A percentile compares a stretch with the other conserved stretches of the same genome.
Evolutionary conservation across 1,140 invertebrate genomes (phyloP).

Genomic region (Scaptomyza graminum): DNA sequence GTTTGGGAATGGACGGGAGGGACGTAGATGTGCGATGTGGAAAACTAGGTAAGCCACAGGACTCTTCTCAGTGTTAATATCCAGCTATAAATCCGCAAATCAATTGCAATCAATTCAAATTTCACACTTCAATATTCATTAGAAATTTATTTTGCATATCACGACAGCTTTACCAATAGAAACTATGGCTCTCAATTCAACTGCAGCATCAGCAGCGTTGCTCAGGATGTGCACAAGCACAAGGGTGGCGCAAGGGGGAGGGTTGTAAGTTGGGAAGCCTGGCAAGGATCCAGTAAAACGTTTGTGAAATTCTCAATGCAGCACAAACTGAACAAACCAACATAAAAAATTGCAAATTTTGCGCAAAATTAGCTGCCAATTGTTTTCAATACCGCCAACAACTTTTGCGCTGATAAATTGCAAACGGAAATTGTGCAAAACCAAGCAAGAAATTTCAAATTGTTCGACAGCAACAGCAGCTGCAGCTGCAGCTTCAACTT

Average conservation of each 20-base stretch:
- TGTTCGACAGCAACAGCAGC: slow-evolving; percentile 35
- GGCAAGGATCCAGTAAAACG: slow-evolving; percentile 46
- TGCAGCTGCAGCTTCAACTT: slow-evolving; percentile 6
- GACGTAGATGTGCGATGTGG: neutral
- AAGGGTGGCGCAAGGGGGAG: neutral
- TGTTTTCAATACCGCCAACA: slow-evolving; percentile 70
- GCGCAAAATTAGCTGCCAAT: slow-evolving; percentile 80
- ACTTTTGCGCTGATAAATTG: slow-evolving; percentile 73
- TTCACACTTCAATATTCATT: slow-evolving; percentile 82
- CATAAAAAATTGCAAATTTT: slow-evolving; percentile 74
- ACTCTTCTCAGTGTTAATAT: slow-evolving; percentile 68
- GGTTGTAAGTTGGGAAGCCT: neutral
- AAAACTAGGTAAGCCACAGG: slow-evolving; percentile 1
- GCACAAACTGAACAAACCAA: slow-evolving; percentile 27
- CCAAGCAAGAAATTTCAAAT: slow-evolving; percentile 76
- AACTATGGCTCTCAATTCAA: slow-evolving; percentile 15
- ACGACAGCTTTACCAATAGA: slow-evolving; percentile 53
- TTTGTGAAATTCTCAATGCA: slow-evolving; percentile 32
- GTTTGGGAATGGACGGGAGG: neutral
- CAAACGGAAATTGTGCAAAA: slow-evolving; percentile 72
- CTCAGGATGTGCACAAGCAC: slow-evolving; percentile 4
- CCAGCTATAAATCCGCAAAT: slow-evolving; percentile 74
- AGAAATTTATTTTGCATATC: slow-evolving; percentile 81
- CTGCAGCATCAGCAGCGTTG: slow-evolving; percentile 10
- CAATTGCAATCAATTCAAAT: slow-evolving; percentile 82